A percentile compares a stretch with the other conserved stretches of the same genome.
These are phyloP conservation scores for Bryconaethiops microstoma DNA, from an alignment of 2,797 vertebrate species.

Conservation along the genomic window DNA sequence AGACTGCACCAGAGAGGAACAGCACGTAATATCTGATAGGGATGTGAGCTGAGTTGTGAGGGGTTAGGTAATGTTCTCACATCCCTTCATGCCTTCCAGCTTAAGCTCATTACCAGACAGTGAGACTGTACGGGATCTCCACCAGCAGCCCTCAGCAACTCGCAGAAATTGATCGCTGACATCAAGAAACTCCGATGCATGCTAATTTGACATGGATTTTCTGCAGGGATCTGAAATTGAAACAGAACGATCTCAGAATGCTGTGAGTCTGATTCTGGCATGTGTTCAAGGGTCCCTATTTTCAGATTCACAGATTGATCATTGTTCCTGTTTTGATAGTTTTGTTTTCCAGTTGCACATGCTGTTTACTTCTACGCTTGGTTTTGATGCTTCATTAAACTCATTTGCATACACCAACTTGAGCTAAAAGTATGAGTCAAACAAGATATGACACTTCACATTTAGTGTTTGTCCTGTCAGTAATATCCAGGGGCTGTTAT, in stretches of 20 bases:
- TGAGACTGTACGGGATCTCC: conserved; percentile 13
- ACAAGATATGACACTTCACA: neutral
- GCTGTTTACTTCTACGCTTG: conserved; percentile 14
- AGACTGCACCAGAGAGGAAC: neutral
- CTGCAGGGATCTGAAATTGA: conserved; percentile 27
- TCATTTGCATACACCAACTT: neutral
- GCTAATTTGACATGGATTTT: conserved; percentile 39
- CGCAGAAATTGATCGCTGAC: conserved; percentile 42
- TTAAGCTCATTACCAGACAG: conserved; percentile 38
- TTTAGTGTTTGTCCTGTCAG: neutral
- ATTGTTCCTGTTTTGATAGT: conserved; percentile 30
- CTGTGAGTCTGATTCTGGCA: conserved; percentile 22
- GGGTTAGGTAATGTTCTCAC: neutral
- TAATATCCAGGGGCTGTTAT: neutral
- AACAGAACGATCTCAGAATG: conserved; percentile 24
- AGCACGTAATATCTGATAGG: neutral
- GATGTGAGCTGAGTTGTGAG: neutral
- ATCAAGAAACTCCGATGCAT: conserved; percentile 41
- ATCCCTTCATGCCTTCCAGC: conserved; percentile 21
- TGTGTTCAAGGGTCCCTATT: conserved; percentile 11
- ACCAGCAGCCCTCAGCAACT: conserved; percentile 20
- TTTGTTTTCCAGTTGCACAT: conserved; percentile 7
- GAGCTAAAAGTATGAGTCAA: neutral
- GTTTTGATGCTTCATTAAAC: neutral
- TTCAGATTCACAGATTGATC: conserved; percentile 31